phyloP scores from a whole-genome alignment of 1,140 invertebrate species.

The Tetramorium parvispinum region DNA sequence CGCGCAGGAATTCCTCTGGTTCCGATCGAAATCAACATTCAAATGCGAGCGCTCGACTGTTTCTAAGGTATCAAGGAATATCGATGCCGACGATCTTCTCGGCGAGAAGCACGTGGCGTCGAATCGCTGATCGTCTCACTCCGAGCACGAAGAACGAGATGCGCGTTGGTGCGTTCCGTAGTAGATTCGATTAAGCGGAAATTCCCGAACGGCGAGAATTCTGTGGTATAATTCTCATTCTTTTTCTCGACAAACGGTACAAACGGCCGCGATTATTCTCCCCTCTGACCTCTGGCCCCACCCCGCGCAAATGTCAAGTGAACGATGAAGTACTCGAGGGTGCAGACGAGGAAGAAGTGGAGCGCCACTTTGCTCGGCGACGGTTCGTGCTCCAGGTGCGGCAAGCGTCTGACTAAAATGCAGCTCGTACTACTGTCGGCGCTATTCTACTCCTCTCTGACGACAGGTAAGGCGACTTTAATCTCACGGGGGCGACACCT shows the following conservation, averaged over 20 bases:
- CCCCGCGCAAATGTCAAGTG: conserved; percentile 64
- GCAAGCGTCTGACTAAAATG: conserved; percentile 73
- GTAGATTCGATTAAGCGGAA: conserved; percentile 9
- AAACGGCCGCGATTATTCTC: conserved; percentile 30
- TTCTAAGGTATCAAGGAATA: neutral
- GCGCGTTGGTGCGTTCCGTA: neutral
- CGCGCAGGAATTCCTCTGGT: conserved; percentile 15
- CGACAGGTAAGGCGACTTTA: conserved; percentile 72
- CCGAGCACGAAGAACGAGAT: neutral
- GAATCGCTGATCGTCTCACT: neutral
- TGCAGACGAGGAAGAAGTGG: conserved; percentile 45
- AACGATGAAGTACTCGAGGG: conserved; percentile 69
- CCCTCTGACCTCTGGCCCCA: neutral
- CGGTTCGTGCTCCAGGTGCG: conserved; percentile 69
- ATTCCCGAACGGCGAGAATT: conserved; percentile 8
- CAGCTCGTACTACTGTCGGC: conserved; percentile 68
- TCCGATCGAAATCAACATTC: conserved; percentile 22
- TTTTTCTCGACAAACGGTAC: neutral
- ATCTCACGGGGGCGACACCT: conserved; percentile 42
- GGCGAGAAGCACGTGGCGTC: neutral
- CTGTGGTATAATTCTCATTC: conserved; percentile 8
- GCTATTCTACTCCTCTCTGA: conserved; percentile 63
- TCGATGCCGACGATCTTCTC: conserved; percentile 8
- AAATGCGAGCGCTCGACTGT: neutral
- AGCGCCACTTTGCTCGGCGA: conserved; percentile 56